A percentile compares a stretch with the other conserved stretches of the same genome.
These are phyloP conservation scores for Camelus dromedarius DNA, from an alignment of 2,113 vertebrate species.

Conservation along the genomic window DNA sequence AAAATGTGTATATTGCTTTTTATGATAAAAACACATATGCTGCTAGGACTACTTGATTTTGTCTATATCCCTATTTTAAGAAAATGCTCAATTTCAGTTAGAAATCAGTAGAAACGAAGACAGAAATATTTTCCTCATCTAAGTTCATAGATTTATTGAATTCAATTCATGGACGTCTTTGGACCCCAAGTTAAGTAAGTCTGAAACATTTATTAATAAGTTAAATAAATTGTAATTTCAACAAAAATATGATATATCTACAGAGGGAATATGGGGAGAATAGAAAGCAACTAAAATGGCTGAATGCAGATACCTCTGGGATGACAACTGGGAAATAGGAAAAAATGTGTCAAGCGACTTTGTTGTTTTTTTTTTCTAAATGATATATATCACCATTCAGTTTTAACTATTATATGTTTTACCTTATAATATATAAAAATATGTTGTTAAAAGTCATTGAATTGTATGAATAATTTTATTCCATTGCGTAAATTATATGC, in stretches of 20 bases:
- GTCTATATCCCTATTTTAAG: not conserved
- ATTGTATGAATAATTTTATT: not conserved
- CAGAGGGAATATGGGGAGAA: not conserved
- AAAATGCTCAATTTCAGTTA: not conserved
- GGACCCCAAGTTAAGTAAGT: not conserved
- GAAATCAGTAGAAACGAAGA: not conserved
- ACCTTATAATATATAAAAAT: not conserved
- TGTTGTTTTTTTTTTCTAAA: not conserved
- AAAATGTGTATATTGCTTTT: not conserved
- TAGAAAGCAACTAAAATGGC: not conserved
- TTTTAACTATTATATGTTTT: not conserved
- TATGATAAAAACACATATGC: not conserved
- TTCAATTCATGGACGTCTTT: not conserved
- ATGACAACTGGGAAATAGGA: not conserved
- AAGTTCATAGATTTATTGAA: slow-evolving; percentile 11
- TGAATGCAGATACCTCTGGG: not conserved
- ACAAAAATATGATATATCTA: not conserved
- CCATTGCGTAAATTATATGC: not conserved
- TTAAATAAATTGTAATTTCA: not conserved
- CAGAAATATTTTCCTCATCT: not conserved
- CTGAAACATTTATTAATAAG: not conserved
- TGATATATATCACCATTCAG: not conserved
- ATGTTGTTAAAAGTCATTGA: not conserved
- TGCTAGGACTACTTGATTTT: not conserved
- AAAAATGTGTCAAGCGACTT: not conserved